These are phyloP conservation scores for Phalanger gymnotis DNA, from an alignment of 2,797 vertebrate species.

Conservation along the genomic window DNA sequence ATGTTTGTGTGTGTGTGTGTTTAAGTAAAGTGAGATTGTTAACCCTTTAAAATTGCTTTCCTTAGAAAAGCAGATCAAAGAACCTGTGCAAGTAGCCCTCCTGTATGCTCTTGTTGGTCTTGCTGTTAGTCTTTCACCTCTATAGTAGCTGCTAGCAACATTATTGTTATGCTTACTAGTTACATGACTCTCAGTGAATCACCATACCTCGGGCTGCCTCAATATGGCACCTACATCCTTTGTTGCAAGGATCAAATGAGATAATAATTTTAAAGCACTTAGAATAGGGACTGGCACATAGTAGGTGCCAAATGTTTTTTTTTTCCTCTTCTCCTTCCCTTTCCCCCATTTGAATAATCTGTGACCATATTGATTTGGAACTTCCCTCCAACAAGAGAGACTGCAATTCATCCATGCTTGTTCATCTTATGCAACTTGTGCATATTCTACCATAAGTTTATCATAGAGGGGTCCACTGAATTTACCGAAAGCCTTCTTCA, in stretches of 20 bases:
- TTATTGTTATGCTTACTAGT: no score
- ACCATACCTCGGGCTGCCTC: neutral
- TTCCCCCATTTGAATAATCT: neutral
- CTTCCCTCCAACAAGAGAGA: neutral
- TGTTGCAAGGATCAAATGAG: neutral
- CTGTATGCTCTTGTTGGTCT: no score
- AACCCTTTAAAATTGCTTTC: no score
- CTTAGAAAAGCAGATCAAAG: no score
- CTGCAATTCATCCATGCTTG: neutral
- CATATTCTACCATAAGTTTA: neutral
- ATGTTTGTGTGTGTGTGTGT: no score
- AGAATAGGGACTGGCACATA: neutral
- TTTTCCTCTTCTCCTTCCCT: neutral
- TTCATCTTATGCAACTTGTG: neutral
- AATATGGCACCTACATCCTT: neutral
- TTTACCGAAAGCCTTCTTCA: neutral
- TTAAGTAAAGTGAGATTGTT: no score
- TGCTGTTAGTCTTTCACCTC: no score
- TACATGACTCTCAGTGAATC: neutral
- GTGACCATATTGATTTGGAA: neutral
- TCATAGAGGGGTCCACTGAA: neutral
- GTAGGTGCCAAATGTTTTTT: neutral
- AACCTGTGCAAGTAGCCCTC: no score
- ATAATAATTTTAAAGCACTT: neutral
- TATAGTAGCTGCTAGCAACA: no score